These are phyloP conservation scores for Scalopus aquaticus DNA, from an alignment of 2,113 vertebrate genomes.

Conservation along the genomic window DNA sequence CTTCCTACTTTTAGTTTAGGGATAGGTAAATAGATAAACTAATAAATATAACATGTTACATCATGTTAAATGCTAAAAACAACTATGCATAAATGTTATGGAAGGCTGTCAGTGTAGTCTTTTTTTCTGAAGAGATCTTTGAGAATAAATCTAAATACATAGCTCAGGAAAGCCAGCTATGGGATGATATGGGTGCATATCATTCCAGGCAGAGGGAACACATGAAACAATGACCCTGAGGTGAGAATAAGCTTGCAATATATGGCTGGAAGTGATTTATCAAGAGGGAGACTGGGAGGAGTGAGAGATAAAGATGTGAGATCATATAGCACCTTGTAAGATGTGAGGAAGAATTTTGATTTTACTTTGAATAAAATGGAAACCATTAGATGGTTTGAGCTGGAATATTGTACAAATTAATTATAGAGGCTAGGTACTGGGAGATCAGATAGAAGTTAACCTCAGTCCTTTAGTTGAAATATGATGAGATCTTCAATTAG, in stretches of 20 bases:
- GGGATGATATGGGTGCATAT: background rate
- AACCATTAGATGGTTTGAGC: background rate
- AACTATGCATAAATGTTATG: background rate
- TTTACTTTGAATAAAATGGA: background rate
- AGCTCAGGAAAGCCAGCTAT: background rate
- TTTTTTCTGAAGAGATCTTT: constrained; percentile 19
- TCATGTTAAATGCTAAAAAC: background rate
- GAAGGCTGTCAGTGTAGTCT: background rate
- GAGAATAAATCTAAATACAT: constrained; percentile 17
- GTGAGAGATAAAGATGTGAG: background rate
- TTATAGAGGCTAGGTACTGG: background rate
- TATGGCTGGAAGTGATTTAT: background rate
- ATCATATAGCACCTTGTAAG: background rate
- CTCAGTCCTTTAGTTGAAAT: background rate
- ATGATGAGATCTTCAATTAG: background rate
- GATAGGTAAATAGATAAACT: background rate
- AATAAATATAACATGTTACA: background rate
- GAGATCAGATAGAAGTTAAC: background rate
- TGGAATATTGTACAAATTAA: background rate
- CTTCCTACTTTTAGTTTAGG: background rate
- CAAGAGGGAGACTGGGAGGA: background rate
- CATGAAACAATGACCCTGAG: background rate
- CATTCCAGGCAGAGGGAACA: background rate
- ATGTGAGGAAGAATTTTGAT: background rate
- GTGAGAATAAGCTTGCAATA: background rate